phyloP scores from a whole-genome alignment of 2,888 invertebrate species.

The Caenorhabditis sp. region DNA sequence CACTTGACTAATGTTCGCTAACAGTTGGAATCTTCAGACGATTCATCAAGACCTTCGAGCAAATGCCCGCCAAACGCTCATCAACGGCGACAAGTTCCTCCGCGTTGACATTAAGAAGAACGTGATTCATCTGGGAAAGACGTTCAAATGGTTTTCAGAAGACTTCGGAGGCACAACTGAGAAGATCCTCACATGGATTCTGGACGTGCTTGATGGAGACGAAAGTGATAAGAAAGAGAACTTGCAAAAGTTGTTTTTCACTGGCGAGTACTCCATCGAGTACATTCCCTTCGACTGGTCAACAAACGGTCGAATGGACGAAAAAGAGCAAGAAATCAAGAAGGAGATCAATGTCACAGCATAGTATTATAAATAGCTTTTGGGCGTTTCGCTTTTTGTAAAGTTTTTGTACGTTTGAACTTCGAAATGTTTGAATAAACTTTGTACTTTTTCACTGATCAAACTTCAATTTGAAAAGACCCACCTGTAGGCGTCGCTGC shows the following conservation, averaged over 20 bases:
- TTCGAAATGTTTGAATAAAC: too few relatives aligned
- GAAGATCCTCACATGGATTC: constrained; percentile 75
- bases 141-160: constrained; percentile 85
- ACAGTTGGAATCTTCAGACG: constrained; percentile 42
- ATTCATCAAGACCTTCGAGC: constrained; percentile 59
- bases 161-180: constrained; percentile 84
- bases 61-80: constrained; percentile 69
- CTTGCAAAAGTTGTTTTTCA: constrained; percentile 70
- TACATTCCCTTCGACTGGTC: constrained; percentile 76
- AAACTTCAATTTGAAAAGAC: too few relatives aligned
- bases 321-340: constrained; percentile 34
- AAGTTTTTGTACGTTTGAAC: too few relatives aligned
- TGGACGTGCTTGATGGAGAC: constrained; percentile 62
- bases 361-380: background rate
- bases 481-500: constrained; percentile 91
- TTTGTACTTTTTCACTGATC: background rate
- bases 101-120: constrained; percentile 83
- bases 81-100: constrained; percentile 84
- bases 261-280: constrained; percentile 76
- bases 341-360: background rate
- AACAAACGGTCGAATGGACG: constrained; percentile 71
- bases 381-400: background rate
- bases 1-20: background rate
- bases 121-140: constrained; percentile 83
- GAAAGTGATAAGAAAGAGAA: constrained; percentile 68